Base-by-base conservation (phyloP, 2,113 vertebrate species). In the Nycticebus coucang region DNA sequence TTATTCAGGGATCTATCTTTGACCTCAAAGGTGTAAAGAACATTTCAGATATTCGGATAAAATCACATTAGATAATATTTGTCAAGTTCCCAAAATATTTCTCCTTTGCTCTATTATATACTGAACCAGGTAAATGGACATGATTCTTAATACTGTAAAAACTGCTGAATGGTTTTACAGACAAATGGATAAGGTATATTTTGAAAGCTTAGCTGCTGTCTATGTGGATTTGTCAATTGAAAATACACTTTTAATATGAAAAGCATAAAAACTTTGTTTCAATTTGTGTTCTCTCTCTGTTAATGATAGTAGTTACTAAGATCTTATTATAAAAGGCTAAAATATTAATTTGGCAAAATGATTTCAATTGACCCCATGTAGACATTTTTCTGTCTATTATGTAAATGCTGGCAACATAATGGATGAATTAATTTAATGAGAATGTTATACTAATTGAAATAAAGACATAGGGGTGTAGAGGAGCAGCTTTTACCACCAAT, bases 381-480 rank as follows among this genome's bases (percentile, higher is more conserved):
- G 92, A 96, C 89, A 96, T 94, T 96, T 96, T 95, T 88, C 95
- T 94, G 74, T 96, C 95, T 94, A 79, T 95, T 95, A 92, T 15
- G 5, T 92, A 72, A 87, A 22, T 81, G 50, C 77, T 96, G 87
- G 91, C 83, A 96, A 87, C 53, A 89, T 94, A 97, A 96, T 96
- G 96, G 87, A 95, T 96, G 75, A 93, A 60, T 95, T 97, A 96
- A 96, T 95, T 97, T 98, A 97, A 96, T 91, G 45, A 98, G 83
- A 83, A 85, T 96, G 89, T 93, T 97, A 97, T 81, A 89, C 80
- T 95, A 97, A 98, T 98, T 98, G 92, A 97, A 97, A 92, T 91
- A 68, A 93, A 94, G 96, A 95, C 93, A 93, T 89, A 94, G 75
- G 83, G 83, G 64, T 96, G 14, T 62, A 95, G 66, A 96, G 83